Evolutionary conservation across 64 coral and sea anemone genomes (phyloP).

Genomic region (Exaiptasia diaphana): DNA sequence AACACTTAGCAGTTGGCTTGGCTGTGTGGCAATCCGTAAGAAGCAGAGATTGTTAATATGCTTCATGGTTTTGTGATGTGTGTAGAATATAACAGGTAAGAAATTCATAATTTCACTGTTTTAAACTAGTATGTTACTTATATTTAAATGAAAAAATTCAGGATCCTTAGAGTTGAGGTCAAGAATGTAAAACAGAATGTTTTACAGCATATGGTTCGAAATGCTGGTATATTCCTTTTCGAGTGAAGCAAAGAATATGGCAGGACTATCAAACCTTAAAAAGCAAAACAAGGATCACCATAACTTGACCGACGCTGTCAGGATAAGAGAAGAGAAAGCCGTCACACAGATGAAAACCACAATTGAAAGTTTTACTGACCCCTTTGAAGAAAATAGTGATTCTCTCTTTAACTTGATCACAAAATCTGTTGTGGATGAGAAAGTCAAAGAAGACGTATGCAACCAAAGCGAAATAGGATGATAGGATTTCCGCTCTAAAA

Average conservation of each 20-base stretch:
- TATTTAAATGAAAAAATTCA: no score
- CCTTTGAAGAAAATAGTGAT: not conserved
- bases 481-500: not conserved
- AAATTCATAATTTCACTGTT: no score
- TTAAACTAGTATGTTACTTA: no score
- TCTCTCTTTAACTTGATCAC: constrained; percentile 17
- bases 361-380: constrained; percentile 20
- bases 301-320: constrained; percentile 13
- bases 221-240: constrained; percentile 41
- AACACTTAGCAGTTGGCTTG: constrained; percentile 38
- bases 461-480: constrained; percentile 20
- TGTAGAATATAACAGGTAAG: constrained; percentile 56
- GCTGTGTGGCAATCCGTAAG: constrained; percentile 44
- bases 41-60: constrained; percentile 48
- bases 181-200: constrained; percentile 42
- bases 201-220: constrained; percentile 41
- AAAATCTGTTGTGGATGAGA: constrained; percentile 4
- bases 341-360: constrained; percentile 3
- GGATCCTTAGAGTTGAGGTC: not conserved
- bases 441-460: constrained; percentile 44
- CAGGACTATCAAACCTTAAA: constrained; percentile 9
- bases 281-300: not conserved
- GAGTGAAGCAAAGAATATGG: constrained; percentile 33
- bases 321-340: constrained; percentile 1
- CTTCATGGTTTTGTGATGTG: constrained; percentile 68